Evolutionary conservation across 2,113 vertebrate species (phyloP).

Genomic region (Tragulus kanchil): DNA sequence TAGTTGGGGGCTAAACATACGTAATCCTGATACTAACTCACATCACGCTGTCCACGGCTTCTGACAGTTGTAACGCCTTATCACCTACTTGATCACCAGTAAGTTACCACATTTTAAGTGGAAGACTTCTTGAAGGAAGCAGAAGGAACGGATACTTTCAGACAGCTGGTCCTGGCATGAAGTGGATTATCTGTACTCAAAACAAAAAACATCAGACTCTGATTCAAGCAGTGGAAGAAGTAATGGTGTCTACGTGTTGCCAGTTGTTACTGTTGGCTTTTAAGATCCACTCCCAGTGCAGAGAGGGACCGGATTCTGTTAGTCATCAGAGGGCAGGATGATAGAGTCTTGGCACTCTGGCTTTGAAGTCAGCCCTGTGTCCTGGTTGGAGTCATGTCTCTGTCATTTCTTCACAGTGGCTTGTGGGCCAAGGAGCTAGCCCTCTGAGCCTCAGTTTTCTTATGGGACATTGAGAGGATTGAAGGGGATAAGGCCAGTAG

Average conservation of each 20-base stretch:
- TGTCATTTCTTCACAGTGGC: neutral
- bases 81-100: neutral
- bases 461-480: neutral
- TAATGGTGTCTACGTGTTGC: neutral
- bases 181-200: neutral
- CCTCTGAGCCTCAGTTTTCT: neutral
- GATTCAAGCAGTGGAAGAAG: neutral
- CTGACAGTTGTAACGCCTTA: neutral
- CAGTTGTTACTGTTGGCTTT: neutral
- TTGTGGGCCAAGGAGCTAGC: neutral
- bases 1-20: neutral
- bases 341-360: neutral
- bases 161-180: neutral
- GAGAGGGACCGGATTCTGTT: neutral
- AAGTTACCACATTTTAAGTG: neutral
- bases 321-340: neutral
- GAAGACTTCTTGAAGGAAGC: conserved; percentile 8
- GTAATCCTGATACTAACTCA: neutral
- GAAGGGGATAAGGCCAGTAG: neutral
- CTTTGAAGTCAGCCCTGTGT: neutral
- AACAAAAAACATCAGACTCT: neutral
- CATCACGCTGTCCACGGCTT: neutral
- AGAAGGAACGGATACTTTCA: neutral
- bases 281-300: neutral
- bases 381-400: neutral